Conservation (phyloP, 2,888 invertebrate species). For the Sussaba pulchella region DNA sequence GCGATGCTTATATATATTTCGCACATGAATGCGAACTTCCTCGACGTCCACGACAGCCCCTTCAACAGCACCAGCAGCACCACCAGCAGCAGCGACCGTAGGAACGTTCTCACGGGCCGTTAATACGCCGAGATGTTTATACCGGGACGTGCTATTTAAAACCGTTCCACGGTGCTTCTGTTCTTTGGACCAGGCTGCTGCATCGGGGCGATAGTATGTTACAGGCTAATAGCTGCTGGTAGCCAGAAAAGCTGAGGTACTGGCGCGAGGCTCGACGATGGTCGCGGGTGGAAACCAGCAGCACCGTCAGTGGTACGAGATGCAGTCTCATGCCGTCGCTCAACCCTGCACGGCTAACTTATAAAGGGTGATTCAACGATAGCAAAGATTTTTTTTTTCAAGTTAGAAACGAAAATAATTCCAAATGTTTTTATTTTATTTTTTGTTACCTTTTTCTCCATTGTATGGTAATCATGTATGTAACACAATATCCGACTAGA, state of each 20-base stretch:
- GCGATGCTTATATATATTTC: slow-evolving; percentile 25
- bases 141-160: slow-evolving; percentile 74
- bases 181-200: slow-evolving; percentile 34
- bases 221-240: slow-evolving; percentile 27
- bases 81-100: slow-evolving; percentile 73
- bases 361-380: too few species aligned
- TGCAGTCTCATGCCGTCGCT: too few species aligned
- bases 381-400: too few species aligned
- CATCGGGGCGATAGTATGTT: not conserved
- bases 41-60: slow-evolving; percentile 61
- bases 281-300: slow-evolving; percentile 60
- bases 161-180: slow-evolving; percentile 49
- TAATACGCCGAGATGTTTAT: slow-evolving; percentile 76
- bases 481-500: too few species aligned
- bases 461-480: too few species aligned
- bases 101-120: slow-evolving; percentile 78
- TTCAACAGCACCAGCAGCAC: slow-evolving; percentile 41
- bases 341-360: too few species aligned
- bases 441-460: too few species aligned
- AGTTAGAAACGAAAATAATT: too few species aligned
- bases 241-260: slow-evolving; percentile 15
- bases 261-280: not conserved
- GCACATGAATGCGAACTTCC: slow-evolving; percentile 74
- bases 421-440: too few species aligned
- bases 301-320: too few species aligned